Evolutionary conservation across 2,797 vertebrate species (phyloP), one percentile per base, ranked within the genome.

Genomic region (Hemibagrus guttatus): DNA sequence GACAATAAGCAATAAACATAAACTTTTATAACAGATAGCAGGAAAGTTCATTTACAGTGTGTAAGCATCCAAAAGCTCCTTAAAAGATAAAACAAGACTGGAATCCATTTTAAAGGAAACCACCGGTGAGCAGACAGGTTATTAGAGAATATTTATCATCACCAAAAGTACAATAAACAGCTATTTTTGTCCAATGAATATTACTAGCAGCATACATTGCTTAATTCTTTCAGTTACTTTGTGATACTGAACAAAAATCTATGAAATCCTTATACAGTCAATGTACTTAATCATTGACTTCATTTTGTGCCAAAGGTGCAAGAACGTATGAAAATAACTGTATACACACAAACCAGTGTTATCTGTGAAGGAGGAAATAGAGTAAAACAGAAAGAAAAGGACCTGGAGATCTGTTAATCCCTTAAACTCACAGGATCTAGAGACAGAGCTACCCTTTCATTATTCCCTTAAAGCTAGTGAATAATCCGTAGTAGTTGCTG

Each of bases 361-460:
- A 46, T 63, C 79, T 5, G 78, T 46, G 17, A 63, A 81, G 78
- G 58, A 80, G 58, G 58, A 81, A 81, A 80, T n/a, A 26, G 21
- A 13, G 5, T 80, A 3, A 58, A 28, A 58, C 75, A 6, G 71
- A n/a, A 26, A 74, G 26, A 12, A 72, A 42, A 12, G 21, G 23
- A 46, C 35, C 31, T 16, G 7, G 68, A 19, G 2, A 19, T 42
- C 12, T 1, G 39, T 1, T 42, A 42, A 13, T 49, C 21, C 71
- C 21, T 49, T 72, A 46, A 72, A 49, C 16, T 31, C 49, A n/a
- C n/a, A 11, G 14, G n/a, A 31, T n/a, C 19, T 9, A 76, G 4
- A 1, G 7, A 23, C 13, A 52, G 26, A 28, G 16, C 6, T 28
- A 39, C 31, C 8, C 12, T 61, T 42, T 26, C 21, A 39, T 80